A percentile compares a stretch with the other conserved stretches of the same genome.
Evolutionary conservation across 1,140 invertebrate genomes (phyloP).

Genomic region (Bombus pascuorum): DNA sequence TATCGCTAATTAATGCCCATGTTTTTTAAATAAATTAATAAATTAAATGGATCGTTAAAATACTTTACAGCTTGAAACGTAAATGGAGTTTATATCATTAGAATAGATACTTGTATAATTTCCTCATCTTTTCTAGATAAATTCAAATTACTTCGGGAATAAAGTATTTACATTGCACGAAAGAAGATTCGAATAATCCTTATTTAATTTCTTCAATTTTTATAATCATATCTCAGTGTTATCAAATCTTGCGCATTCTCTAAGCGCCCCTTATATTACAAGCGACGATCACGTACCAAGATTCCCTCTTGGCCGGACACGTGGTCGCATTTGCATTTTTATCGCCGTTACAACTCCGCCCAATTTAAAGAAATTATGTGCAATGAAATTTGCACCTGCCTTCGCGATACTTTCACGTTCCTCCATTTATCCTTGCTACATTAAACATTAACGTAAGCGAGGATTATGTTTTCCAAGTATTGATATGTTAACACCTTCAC

Average conservation of each 20-base stretch:
- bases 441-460: background rate
- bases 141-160: background rate
- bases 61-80: background rate
- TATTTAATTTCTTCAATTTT: background rate
- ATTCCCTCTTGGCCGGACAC: background rate
- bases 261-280: background rate
- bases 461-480: background rate
- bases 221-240: background rate
- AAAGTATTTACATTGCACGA: background rate
- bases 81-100: background rate
- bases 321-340: slow-evolving; percentile 31
- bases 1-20: background rate
- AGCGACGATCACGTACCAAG: background rate
- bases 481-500: background rate
- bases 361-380: slow-evolving; percentile 37
- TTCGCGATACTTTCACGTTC: slow-evolving; percentile 20
- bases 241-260: background rate
- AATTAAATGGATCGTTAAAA: background rate
- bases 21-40: background rate
- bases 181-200: background rate
- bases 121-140: background rate
- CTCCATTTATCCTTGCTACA: background rate
- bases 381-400: slow-evolving; percentile 25
- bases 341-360: slow-evolving; percentile 6
- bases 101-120: too few species aligned